Conservation (phyloP, 2,113 vertebrate genomes). For the Eudyptes chrysolophus region DNA sequence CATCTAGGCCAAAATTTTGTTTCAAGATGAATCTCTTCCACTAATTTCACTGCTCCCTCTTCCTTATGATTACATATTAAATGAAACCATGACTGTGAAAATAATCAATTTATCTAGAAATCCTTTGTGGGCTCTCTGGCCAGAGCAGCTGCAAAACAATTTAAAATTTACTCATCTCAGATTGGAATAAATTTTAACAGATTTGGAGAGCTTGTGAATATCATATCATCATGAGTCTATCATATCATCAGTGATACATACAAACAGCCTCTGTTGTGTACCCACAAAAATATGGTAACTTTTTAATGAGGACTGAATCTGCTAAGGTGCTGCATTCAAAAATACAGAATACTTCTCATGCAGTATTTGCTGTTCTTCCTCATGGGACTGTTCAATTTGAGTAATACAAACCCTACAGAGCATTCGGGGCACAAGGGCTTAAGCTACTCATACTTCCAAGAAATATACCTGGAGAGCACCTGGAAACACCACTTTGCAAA, state of each 20-base stretch:
- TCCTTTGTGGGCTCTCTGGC: background rate
- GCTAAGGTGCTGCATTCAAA: background rate
- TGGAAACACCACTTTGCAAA: background rate
- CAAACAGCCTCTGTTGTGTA: background rate
- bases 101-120: background rate
- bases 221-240: background rate
- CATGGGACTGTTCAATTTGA: background rate
- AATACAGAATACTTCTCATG: background rate
- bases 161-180: background rate
- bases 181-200: background rate
- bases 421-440: accelerated
- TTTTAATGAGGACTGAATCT: background rate
- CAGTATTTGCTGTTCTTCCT: background rate
- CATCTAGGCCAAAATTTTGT: background rate
- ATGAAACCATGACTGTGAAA: background rate
- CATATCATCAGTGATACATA: background rate
- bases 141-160: background rate
- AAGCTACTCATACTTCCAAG: background rate
- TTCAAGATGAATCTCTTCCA: background rate
- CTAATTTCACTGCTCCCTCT: background rate
- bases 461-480: background rate
- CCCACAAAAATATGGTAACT: background rate
- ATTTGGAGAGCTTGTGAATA: background rate
- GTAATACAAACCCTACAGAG: background rate
- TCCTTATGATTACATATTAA: background rate